A percentile compares a stretch with the other conserved stretches of the same genome.
phyloP scores from a whole-genome alignment of 1,140 invertebrate genomes.

The Orussus abietinus region DNA sequence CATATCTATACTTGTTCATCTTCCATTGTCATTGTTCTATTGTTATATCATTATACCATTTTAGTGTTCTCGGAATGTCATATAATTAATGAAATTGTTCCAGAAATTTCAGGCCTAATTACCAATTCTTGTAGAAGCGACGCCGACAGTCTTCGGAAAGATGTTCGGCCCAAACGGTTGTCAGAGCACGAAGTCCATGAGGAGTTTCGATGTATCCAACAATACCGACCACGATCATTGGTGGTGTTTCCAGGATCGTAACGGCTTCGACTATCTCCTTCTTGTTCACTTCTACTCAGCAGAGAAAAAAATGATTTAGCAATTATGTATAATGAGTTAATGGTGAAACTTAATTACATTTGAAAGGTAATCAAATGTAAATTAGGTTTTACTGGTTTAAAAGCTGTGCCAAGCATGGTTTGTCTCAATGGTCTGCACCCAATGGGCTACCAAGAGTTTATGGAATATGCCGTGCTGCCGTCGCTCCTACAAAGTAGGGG shows the following conservation, averaged over 20 bases:
- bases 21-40: too few species aligned
- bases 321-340: constrained; percentile 3
- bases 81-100: constrained; percentile 3
- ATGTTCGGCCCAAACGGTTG: constrained; percentile 98
- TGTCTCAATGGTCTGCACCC: constrained; percentile 63
- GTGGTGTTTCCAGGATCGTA: constrained; percentile 96
- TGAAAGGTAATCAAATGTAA: neutral
- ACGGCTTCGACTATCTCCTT: constrained; percentile 99
- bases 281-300: constrained; percentile 91
- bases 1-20: too few species aligned
- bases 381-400: constrained; percentile 13
- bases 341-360: constrained; percentile 8
- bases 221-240: constrained; percentile 95
- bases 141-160: constrained; percentile 96
- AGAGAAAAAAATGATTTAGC: constrained; percentile 22
- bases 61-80: constrained; percentile 17
- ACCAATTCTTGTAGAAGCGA: constrained; percentile 99
- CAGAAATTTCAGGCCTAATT: constrained; percentile 30
- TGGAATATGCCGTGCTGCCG: constrained; percentile 65
- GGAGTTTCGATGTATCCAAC: constrained; percentile 99
- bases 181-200: constrained; percentile 88
- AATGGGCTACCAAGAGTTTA: constrained; percentile 64
- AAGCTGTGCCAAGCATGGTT: constrained; percentile 67
- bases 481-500: constrained; percentile 49
- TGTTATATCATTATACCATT: too few species aligned